Evolutionary conservation across 2,888 invertebrate species (phyloP), one percentile per base, ranked within the genome.

Genomic region (Epinotia ramella): DNA sequence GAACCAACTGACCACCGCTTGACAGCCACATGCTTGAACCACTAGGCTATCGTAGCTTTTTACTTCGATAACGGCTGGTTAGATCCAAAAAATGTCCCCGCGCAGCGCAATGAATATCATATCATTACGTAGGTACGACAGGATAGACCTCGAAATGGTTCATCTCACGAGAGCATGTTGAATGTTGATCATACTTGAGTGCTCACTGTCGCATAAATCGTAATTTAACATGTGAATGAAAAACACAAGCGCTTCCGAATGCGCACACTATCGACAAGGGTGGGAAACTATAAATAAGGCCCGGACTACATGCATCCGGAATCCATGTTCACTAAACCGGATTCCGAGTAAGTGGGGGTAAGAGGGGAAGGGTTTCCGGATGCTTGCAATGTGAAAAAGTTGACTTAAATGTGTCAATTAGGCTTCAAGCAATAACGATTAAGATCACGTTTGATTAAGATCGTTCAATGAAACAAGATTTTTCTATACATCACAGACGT

Each of bases 351-450:
- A 16, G 46, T 13, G 13, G 49, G 49, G 6, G 12, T 0, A 16
- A 1, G 49, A 3, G 16, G 16, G 49, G 13, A 12, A 49, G 46
- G 46, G 13, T 13, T 49, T 49, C 49, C 16, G 49, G 5, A 49
- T 49, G 16, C 6, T 33, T 33, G 33, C 12, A 16, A 16, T 49
- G 16, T 16, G 6, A n/a, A 53, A n/a, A 20, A 40, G 57, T 40
- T 44, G 18, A 3, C 13, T 68, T 12, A 53, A 66, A 66, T 46
- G 66, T 53, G 28, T 53, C 53, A 53, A 66, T 66, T 66, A 28
- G 24, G 44, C 13, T 64, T 44, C 13, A 46, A 46, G 44, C 13
- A 46, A 7, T 7, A 53, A 5, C 6, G 7, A n/a, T 9, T 40
- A 40, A 40, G 40, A 53, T 13, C 53, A 53, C 49, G n/a, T 16